These are phyloP conservation scores for Corythaixoides concolor DNA, from an alignment of 2,113 vertebrate genomes.

Conservation along the genomic window DNA sequence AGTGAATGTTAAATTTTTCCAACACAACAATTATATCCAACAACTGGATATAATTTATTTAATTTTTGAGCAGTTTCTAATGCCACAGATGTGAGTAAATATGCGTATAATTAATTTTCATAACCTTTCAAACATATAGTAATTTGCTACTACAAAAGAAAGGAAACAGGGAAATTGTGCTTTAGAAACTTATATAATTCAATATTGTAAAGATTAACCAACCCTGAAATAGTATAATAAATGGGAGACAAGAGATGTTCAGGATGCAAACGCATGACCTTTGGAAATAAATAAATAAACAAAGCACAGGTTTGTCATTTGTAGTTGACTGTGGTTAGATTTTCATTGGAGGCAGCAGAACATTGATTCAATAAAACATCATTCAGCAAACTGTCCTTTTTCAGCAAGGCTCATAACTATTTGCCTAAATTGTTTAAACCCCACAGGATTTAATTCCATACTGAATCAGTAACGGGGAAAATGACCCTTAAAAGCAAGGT, in stretches of 20 bases:
- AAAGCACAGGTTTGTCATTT: not conserved
- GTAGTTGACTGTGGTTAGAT: not conserved
- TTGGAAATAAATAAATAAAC: constrained; percentile 38
- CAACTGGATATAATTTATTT: not conserved
- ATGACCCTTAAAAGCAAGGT: not conserved
- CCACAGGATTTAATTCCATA: not conserved
- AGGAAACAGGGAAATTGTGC: not conserved
- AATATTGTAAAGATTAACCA: constrained; percentile 58
- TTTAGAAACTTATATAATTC: constrained; percentile 58
- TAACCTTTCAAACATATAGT: constrained; percentile 28
- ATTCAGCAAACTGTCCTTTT: not conserved
- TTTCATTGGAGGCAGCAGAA: constrained; percentile 1
- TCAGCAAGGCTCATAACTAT: constrained; percentile 23
- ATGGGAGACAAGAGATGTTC: not conserved
- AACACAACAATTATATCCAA: not conserved
- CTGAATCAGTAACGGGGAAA: not conserved
- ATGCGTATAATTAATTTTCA: constrained; percentile 41
- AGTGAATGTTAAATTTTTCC: not conserved
- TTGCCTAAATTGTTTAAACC: constrained; percentile 30
- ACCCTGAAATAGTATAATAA: constrained; percentile 49
- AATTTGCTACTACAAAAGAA: constrained; percentile 31
- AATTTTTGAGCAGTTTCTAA: not conserved
- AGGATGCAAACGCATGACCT: constrained; percentile 48
- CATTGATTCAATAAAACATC: constrained; percentile 1
- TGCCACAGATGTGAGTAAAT: constrained; percentile 25